Evolutionary conservation across 2,888 invertebrate species (phyloP), one percentile per base, ranked within the genome.

Genomic region (Escarpia spicata): DNA sequence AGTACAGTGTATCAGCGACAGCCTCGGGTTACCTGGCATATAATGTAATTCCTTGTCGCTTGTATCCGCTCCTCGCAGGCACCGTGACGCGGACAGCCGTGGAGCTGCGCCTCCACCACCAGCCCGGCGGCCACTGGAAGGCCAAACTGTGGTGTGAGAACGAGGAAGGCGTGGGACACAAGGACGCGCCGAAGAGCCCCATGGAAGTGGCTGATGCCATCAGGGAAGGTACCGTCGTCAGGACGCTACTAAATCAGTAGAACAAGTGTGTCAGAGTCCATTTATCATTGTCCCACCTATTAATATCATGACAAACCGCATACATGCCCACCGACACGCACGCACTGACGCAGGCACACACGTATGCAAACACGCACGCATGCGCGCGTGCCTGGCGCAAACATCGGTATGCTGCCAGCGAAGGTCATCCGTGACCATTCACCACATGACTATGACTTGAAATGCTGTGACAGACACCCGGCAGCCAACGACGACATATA

Each of bases 1-100:
- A 90, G 37, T 90, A 90, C 10, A 12, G 90, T 19, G 26, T 15
- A 92, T 37, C 37, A 37, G 37, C 37, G 37, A 37, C 37, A 37
- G 37, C 37, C 37, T 37, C 37, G 37, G 37, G 37, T 37, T 37
- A 37, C 37, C 0, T 37, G 0, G 37, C 37, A 37, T 37, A 37
- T 37, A 37, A n/a, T n/a, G n/a, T n/a, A n/a, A 37, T 37, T 37
- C 8, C 37, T 92, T 89, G 43, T 90, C 90, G 26, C 10, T n/a
- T 52, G 52, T 52, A 52, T 45, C n/a, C 26, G 3, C n/a, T 12
- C 15, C 19, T 91, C n/a, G n/a, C 45, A 93, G 93, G 93, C 31
- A 93, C 92, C 8, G 93, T 93, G 31, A 93, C 93, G 10, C 92
- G 92, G 44, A 93, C 93, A 31, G 93, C 93, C 6, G 91, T 93